A percentile compares a stretch with the other conserved stretches of the same genome.
Conservation (phyloP, 2,888 invertebrate genomes). For the Iselma pallidipennis region DNA sequence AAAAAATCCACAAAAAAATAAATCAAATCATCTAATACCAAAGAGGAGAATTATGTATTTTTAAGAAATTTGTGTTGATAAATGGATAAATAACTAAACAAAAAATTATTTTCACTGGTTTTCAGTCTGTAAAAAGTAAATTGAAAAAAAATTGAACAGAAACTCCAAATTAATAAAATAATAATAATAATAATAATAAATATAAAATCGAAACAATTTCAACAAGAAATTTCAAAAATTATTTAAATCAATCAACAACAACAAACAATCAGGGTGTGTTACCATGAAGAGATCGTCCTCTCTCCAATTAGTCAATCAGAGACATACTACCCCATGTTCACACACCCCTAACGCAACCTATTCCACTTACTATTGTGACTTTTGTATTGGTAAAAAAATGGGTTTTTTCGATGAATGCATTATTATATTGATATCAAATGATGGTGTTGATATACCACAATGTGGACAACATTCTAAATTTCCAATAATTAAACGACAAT, state of each 20-base stretch:
- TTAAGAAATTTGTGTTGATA: not conserved
- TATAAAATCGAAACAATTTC: not conserved
- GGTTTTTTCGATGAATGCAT: conserved; percentile 67
- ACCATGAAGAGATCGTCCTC: too few species aligned
- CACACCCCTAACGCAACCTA: not conserved
- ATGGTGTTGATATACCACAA: conserved; percentile 66
- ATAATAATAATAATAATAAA: not conserved
- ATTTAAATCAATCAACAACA: too few species aligned
- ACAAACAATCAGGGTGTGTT: too few species aligned
- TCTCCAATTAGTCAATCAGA: too few species aligned
- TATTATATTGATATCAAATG: conserved; percentile 63
- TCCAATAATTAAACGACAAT: conserved; percentile 62
- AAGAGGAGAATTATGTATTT: too few species aligned
- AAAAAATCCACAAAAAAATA: too few species aligned
- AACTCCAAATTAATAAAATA: not conserved
- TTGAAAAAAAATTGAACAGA: not conserved
- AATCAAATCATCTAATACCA: too few species aligned
- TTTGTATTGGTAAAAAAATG: conserved; percentile 65
- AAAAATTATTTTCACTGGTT: not conserved
- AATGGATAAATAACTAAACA: too few species aligned
- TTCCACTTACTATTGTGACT: conserved; percentile 47
- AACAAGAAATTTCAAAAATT: not conserved
- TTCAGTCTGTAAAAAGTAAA: not conserved
- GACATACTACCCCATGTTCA: too few species aligned
- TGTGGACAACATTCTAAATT: conserved; percentile 67